phyloP scores from a whole-genome alignment of 2,797 vertebrate species.

The Nyctalus aviator region DNA sequence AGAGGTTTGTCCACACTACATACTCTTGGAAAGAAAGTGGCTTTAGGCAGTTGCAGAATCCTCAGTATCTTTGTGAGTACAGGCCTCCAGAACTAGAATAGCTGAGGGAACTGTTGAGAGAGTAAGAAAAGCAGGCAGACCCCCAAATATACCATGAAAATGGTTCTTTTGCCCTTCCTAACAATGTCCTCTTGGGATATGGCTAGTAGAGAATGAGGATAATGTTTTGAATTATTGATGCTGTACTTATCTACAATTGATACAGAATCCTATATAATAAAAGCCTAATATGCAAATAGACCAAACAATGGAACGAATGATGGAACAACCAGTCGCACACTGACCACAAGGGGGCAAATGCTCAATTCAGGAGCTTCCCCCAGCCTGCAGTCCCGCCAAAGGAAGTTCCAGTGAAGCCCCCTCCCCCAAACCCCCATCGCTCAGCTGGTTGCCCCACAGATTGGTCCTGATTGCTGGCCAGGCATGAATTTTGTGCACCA shows the following conservation, averaged over 20 bases:
- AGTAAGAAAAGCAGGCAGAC: background rate
- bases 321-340: too few species aligned
- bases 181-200: background rate
- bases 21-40: background rate
- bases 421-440: fast-evolving
- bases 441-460: too few species aligned
- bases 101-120: background rate
- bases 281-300: too few species aligned
- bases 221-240: background rate
- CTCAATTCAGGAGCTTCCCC: too few species aligned
- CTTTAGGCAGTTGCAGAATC: background rate
- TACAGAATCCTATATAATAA: background rate
- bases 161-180: background rate
- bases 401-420: too few species aligned
- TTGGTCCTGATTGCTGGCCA: too few species aligned
- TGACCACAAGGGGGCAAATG: too few species aligned
- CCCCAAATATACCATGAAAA: background rate
- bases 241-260: background rate
- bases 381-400: too few species aligned
- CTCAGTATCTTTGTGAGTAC: background rate
- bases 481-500: too few species aligned
- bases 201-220: background rate
- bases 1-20: background rate
- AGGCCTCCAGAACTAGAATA: background rate
- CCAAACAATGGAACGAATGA: too few species aligned